Evolutionary conservation across 2,797 vertebrate species (phyloP), one percentile per base, ranked within the genome.

Genomic region (Paramormyrops hopkinsi): DNA sequence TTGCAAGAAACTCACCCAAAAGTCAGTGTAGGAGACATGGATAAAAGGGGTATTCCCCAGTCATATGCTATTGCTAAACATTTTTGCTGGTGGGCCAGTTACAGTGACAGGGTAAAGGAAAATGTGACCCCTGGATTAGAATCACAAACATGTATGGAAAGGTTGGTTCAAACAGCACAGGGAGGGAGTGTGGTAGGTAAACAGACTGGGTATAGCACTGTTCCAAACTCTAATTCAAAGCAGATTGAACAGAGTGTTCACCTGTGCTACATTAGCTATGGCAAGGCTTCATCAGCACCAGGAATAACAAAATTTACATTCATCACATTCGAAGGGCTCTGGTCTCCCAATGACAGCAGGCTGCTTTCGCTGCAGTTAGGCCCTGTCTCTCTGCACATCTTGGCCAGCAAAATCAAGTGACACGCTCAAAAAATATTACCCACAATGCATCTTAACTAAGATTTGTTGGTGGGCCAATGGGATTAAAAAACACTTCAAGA

Each of bases 61-160:
- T 84, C 48, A 4, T 4, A 50, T 1, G 41, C 19, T 84, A 25
- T 50, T 50, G 44, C 3, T 84, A 84, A 84, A 51, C 22, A 5
- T 11, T 84, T 50, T 25, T 84, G n/a, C 11, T 25, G 44, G 25
- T 22, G 22, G 82, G 82, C 46, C 82, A 84, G 48, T 50, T 50
- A 84, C 44, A 84, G 82, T 3, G 41, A 25, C 22, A 6, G 29
- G 29, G 65, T 69, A 33, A 69, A 69, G 65, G 65, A 69, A 69
- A 69, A 84, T 84, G 19, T 22, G 41, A 46, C 37, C 8, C 44
- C 82, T 84, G 82, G 22, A 50, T 84, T 46, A 84, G 22, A 25
- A 25, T 84, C 48, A 14, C n/a, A 84, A 84, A 84, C n/a, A 48
- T 84, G 82, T 50, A 84, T 84, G 48, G n/a, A 51, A 84, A 84